Percentiles rank a stretch among this genome's conserved stretches.
phyloP scores from a whole-genome alignment of 2,888 invertebrate genomes.

The Ferdinandea cuprea region DNA sequence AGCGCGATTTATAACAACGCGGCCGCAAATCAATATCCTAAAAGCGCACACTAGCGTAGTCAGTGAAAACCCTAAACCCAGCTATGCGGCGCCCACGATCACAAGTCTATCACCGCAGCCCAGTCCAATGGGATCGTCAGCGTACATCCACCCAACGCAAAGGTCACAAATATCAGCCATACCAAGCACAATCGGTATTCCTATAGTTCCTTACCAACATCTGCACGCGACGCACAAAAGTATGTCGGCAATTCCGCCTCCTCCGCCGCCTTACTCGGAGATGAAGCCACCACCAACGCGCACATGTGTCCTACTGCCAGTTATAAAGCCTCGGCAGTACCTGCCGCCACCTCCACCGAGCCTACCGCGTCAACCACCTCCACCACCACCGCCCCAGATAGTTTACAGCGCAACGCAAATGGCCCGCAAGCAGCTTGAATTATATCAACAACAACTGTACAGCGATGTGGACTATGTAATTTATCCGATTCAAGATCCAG shows the following conservation, averaged over 20 bases:
- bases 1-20: slow-evolving; percentile 90
- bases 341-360: slow-evolving; percentile 89
- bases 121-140: slow-evolving; percentile 74
- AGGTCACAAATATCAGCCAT: slow-evolving; percentile 75
- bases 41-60: slow-evolving; percentile 90
- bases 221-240: slow-evolving; percentile 87
- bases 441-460: slow-evolving; percentile 94
- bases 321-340: slow-evolving; percentile 86
- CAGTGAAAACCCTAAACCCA: slow-evolving; percentile 86
- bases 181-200: slow-evolving; percentile 81
- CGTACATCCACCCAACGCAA: slow-evolving; percentile 79
- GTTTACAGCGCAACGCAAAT: slow-evolving; percentile 89
- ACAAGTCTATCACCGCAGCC: slow-evolving; percentile 77
- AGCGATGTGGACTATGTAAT: slow-evolving; percentile 96
- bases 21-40: slow-evolving; percentile 90
- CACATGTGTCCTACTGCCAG: slow-evolving; percentile 85
- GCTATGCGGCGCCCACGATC: slow-evolving; percentile 84
- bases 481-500: slow-evolving; percentile 94
- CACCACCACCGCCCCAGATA: slow-evolving; percentile 86
- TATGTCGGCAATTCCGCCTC: slow-evolving; percentile 83
- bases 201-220: slow-evolving; percentile 83
- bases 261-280: slow-evolving; percentile 83
- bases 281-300: slow-evolving; percentile 83
- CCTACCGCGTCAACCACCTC: slow-evolving; percentile 85
- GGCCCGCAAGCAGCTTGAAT: slow-evolving; percentile 90